Evolutionary conservation across 1,140 invertebrate genomes (phyloP), one percentile per base, ranked within the genome.

Genomic region (Nixonia krombeini): DNA sequence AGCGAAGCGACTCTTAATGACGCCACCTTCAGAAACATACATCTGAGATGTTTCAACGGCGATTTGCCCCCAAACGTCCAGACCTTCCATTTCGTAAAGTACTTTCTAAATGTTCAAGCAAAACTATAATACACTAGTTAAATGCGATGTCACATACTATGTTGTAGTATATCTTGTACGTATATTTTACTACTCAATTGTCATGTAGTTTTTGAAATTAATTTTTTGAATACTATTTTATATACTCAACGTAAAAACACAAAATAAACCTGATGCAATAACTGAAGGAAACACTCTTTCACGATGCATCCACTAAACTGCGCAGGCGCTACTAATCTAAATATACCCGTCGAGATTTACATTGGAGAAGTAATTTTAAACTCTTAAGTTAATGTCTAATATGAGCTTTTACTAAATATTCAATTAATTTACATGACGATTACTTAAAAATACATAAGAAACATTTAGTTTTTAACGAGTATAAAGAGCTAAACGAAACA

Each of bases 41-140:
- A 94, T 91, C 82, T 94, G 92, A 67, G 91, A 92, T 25, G 92
- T 92, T 82, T 94, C 93, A 28, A 94, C 86, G 42, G 93, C 92
- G 63, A 94, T 85, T 80, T 94, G 92, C 52, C 92, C 91, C 93
- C 92, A 94, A 67, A 94, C 88, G 82, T 93, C 90, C 18, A 88
- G 87, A 62, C 84, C 84, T 28, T 74, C 75, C 75, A 77, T 77
- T 64, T 70, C 40, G 51, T 26, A 17, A 40, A 18, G 25, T 21
- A 8, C 47, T 15, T 68, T 47, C 33, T 57, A 13, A 15, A 51
- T 12, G 13, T 42, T 37, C 16, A 52, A 28, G 42, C 41, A 3
- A 9, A 59, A 41, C 50, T 66, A 59, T 10, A 53, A 57, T 23
- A 42, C 62, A 35, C 29, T 28, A 31, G 46, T 47, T 40, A 29